Percentiles rank a stretch among this genome's conserved stretches.
phyloP scores from a whole-genome alignment of 1,140 invertebrate genomes.

The Drosophila yakuba region DNA sequence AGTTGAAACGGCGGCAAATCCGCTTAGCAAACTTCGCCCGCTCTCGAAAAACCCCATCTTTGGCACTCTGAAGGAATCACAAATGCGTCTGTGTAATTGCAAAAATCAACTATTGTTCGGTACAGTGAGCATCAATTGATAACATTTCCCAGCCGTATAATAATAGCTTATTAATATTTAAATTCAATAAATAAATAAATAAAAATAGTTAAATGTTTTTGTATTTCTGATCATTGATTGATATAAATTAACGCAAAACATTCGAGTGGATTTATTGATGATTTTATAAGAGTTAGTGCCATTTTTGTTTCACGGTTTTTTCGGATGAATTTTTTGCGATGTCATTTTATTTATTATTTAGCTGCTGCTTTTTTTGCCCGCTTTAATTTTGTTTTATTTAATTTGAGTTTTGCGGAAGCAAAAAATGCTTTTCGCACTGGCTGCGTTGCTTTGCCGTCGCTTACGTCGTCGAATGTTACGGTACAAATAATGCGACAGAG shows the following conservation, averaged over 20 bases:
- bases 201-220: not conserved
- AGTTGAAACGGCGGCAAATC: conserved; percentile 58
- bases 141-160: too few relatives aligned
- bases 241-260: not conserved
- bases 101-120: conserved; percentile 19
- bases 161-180: too few relatives aligned
- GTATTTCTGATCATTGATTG: not conserved
- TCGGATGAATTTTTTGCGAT: conserved; percentile 43
- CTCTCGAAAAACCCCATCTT: not conserved
- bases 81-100: conserved; percentile 21
- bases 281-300: not conserved
- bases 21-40: conserved; percentile 53
- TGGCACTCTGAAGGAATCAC: conserved; percentile 1
- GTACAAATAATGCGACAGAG: conserved; percentile 54
- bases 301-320: conserved; percentile 1
- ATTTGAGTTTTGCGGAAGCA: conserved; percentile 70
- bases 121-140: not conserved
- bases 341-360: conserved; percentile 64
- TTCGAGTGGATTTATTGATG: too few relatives aligned
- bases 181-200: not conserved
- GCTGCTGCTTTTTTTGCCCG: conserved; percentile 42
- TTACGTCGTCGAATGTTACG: conserved; percentile 55
- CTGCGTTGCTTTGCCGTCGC: conserved; percentile 20
- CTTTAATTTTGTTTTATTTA: conserved; percentile 64
- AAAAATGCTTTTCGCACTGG: conserved; percentile 45